A percentile compares a stretch with the other conserved stretches of the same genome.
These are phyloP conservation scores for Pristionchus arcanus DNA, from an alignment of 2,888 invertebrate genomes.

Conservation along the genomic window DNA sequence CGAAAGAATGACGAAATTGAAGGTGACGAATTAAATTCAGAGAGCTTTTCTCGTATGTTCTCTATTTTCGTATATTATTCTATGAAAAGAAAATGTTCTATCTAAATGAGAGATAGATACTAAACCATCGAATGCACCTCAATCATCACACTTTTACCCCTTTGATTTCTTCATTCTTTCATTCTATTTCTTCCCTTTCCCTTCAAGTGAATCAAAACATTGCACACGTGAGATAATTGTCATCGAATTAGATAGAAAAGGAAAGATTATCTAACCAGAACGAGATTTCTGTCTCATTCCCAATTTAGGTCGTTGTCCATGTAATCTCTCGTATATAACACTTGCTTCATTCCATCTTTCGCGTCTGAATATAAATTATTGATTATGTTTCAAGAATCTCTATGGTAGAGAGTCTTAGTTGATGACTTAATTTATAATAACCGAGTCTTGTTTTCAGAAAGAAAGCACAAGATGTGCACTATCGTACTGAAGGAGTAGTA, in stretches of 20 bases:
- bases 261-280: not conserved
- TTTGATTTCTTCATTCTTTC: constrained; percentile 7
- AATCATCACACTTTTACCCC: not conserved
- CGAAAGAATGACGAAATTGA: not conserved
- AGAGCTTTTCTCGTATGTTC: not conserved
- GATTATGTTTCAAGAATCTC: too few relatives aligned
- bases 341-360: constrained; percentile 25
- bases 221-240: not conserved
- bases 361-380: not conserved
- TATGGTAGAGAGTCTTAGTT: too few relatives aligned
- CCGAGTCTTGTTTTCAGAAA: too few relatives aligned
- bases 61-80: not conserved
- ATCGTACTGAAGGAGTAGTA: too few relatives aligned
- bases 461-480: too few relatives aligned
- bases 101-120: too few relatives aligned
- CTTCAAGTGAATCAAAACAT: not conserved
- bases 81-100: too few relatives aligned
- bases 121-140: not conserved
- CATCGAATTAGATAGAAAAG: not conserved
- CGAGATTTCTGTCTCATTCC: constrained; percentile 30
- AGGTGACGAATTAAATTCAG: not conserved
- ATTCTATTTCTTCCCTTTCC: not conserved
- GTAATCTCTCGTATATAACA: not conserved
- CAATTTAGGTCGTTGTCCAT: not conserved
- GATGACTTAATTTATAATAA: too few relatives aligned